These are phyloP conservation scores for Chaetoderma sp. DNA, from an alignment of 2,888 invertebrate species.

Conservation along the genomic window DNA sequence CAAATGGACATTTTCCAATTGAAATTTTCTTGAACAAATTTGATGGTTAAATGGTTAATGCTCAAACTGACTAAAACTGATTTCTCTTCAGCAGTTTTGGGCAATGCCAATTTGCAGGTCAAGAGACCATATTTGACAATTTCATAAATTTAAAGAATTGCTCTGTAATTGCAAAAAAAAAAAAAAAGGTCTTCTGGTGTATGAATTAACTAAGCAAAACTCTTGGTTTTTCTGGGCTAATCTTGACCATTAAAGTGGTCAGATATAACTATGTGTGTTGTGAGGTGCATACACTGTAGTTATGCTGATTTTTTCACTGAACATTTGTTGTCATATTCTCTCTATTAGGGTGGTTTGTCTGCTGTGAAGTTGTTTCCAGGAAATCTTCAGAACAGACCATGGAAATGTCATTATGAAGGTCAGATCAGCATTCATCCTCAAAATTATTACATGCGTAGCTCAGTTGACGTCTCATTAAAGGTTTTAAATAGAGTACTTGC, in stretches of 20 bases:
- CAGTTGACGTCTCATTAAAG: constrained; percentile 19
- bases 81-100: not conserved
- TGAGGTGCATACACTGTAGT: not conserved
- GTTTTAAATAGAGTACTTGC: not conserved
- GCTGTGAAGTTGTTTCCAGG: constrained; percentile 39
- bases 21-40: no score
- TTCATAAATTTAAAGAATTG: not conserved
- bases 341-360: constrained; percentile 48
- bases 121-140: not conserved
- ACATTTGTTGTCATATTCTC: not conserved
- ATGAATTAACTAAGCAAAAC: no score
- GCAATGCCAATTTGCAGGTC: no score
- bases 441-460: constrained; percentile 3
- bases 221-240: no score
- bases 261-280: not conserved
- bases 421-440: not conserved
- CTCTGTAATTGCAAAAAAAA: no score
- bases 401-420: constrained; percentile 18
- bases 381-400: constrained; percentile 19
- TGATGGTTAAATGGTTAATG: no score
- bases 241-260: no score
- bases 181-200: no score
- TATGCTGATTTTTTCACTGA: not conserved
- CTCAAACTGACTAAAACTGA: no score
- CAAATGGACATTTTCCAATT: no score